Conservation (phyloP, 2,888 invertebrate species). For the Sarcophaga caerulescens region DNA sequence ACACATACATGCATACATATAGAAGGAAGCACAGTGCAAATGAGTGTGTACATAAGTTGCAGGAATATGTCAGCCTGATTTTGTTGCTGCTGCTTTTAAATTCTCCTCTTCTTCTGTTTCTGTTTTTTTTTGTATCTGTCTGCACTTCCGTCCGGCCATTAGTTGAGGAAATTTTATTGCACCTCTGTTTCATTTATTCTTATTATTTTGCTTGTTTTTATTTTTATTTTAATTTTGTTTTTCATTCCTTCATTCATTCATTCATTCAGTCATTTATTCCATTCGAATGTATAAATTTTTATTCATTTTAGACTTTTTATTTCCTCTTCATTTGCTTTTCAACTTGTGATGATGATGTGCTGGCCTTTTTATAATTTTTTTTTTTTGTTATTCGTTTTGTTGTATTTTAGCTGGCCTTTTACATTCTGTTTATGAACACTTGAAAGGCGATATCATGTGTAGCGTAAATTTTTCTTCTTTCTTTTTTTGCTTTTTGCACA, state of each 20-base stretch:
- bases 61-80: conserved; percentile 45
- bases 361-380: conserved; percentile 42
- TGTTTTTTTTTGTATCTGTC: conserved; percentile 47
- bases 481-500: conserved; percentile 11
- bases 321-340: conserved; percentile 61
- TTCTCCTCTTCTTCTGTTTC: not conserved
- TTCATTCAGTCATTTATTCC: conserved; percentile 33
- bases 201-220: conserved; percentile 38
- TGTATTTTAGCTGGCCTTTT: conserved; percentile 48
- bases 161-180: conserved; percentile 76
- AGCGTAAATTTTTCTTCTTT: conserved; percentile 34
- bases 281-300: conserved; percentile 47
- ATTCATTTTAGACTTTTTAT: conserved; percentile 58
- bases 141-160: conserved; percentile 71
- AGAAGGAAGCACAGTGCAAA: conserved; percentile 14
- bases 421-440: conserved; percentile 48
- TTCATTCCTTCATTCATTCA: not conserved
- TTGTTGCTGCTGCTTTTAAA: conserved; percentile 13
- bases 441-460: conserved; percentile 40
- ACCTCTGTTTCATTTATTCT: conserved; percentile 74
- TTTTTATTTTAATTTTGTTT: conserved; percentile 22
- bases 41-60: conserved; percentile 8
- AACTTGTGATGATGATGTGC: conserved; percentile 63
- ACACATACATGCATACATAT: not conserved
- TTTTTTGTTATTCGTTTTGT: conserved; percentile 10